These are phyloP conservation scores for Nettapus auritus DNA, from an alignment of 2,113 vertebrate genomes.

Conservation along the genomic window DNA sequence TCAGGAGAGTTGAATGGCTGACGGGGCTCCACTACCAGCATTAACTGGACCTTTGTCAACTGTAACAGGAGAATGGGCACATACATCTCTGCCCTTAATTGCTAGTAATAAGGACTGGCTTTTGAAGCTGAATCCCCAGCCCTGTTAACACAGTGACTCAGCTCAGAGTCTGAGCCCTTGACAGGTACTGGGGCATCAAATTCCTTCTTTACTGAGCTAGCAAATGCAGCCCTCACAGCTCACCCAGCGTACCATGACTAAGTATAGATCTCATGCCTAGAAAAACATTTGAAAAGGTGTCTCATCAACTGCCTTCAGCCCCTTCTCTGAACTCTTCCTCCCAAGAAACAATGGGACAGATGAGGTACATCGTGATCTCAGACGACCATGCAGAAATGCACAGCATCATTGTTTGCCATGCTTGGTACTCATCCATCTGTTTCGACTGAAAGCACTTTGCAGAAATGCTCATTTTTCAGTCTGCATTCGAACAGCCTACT, in stretches of 20 bases:
- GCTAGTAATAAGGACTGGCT: not conserved
- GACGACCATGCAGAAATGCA: not conserved
- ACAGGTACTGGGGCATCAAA: not conserved
- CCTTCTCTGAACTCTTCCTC: not conserved
- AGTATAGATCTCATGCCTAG: not conserved
- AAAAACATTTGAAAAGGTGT: not conserved
- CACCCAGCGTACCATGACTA: not conserved
- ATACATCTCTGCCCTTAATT: not conserved
- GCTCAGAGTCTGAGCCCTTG: not conserved
- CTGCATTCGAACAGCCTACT: not conserved
- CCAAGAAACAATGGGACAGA: not conserved
- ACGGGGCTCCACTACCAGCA: not conserved
- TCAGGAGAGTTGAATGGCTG: not conserved
- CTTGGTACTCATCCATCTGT: not conserved
- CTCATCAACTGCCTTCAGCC: not conserved
- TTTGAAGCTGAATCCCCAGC: not conserved
- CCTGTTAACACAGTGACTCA: not conserved
- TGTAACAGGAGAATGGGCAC: not conserved
- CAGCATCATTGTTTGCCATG: not conserved
- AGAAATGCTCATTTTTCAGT: slow-evolving; percentile 27
- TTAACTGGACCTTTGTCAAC: not conserved
- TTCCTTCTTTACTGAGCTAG: no score
- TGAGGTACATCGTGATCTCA: accelerated
- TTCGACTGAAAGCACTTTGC: not conserved
- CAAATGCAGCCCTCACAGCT: not conserved